Conservation (phyloP, 2,113 vertebrate species). For the Bambusicola thoracicus region DNA sequence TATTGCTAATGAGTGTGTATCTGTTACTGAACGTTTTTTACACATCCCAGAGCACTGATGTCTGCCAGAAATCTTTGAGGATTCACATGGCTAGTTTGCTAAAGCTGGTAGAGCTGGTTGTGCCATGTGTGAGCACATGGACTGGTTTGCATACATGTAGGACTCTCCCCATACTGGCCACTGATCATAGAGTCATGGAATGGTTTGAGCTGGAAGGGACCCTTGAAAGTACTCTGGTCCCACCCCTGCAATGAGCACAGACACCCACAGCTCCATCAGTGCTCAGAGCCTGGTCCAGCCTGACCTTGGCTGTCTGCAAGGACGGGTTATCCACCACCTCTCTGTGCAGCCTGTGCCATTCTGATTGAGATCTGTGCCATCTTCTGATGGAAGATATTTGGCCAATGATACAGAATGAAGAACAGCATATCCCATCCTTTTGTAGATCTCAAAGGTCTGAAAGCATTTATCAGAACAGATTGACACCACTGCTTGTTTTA, state of each 20-base stretch:
- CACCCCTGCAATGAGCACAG: too few species aligned
- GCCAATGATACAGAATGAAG: neutral
- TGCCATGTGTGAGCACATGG: neutral
- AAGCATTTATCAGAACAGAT: neutral
- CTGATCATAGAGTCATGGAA: too few species aligned
- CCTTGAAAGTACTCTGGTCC: too few species aligned
- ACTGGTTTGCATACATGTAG: neutral
- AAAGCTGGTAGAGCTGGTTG: neutral
- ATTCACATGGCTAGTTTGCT: neutral
- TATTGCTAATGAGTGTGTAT: neutral
- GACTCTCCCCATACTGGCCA: neutral
- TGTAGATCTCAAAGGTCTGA: neutral
- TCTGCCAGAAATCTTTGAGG: constrained; percentile 14
- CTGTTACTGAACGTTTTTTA: constrained; percentile 3
- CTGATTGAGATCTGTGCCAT: neutral
- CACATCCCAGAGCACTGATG: neutral
- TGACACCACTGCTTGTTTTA: neutral
- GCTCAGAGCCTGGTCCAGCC: too few species aligned
- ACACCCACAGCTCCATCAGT: too few species aligned
- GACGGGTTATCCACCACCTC: too few species aligned
- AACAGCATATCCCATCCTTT: neutral
- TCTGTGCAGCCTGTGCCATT: too few species aligned
- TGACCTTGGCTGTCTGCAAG: too few species aligned
- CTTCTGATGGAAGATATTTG: neutral
- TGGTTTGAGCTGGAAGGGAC: too few species aligned